These are phyloP conservation scores for Lontra canadensis DNA, from an alignment of 2,113 vertebrate species.

Conservation along the genomic window DNA sequence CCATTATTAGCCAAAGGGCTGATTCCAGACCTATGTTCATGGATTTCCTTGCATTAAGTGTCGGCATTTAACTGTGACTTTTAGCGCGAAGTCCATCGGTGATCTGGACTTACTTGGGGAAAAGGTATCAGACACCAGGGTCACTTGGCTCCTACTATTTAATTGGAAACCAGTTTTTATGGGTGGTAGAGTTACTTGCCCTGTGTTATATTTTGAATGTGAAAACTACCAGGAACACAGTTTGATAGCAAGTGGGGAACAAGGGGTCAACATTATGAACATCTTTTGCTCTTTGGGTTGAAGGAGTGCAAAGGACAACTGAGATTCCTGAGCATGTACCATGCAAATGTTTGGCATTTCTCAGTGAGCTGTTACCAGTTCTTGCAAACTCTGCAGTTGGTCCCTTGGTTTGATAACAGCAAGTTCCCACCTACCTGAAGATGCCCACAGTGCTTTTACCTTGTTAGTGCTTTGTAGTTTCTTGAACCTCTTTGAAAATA, in stretches of 20 bases:
- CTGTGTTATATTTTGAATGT: background rate
- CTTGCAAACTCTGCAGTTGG: background rate
- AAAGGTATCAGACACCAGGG: background rate
- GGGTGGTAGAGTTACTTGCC: background rate
- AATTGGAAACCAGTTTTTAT: background rate
- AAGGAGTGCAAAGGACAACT: background rate
- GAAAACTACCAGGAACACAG: background rate
- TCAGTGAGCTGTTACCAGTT: background rate
- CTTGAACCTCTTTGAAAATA: conserved; percentile 11
- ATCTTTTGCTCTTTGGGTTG: background rate
- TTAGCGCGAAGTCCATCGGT: background rate
- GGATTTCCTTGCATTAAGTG: background rate
- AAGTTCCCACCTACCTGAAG: background rate
- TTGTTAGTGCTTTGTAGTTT: conserved; percentile 13
- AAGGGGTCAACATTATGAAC: background rate
- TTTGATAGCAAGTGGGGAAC: background rate
- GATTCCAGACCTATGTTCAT: conserved; percentile 3
- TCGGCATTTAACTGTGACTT: background rate
- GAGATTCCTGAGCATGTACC: background rate
- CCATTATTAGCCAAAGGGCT: conserved; percentile 41
- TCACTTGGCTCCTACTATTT: background rate
- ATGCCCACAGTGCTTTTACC: background rate
- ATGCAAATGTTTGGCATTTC: background rate
- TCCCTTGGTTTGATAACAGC: background rate
- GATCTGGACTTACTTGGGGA: background rate